Percentiles rank a stretch among this genome's conserved stretches.
Conservation (phyloP, 2,797 vertebrate species). For the Oreochromis mossambicus region DNA sequence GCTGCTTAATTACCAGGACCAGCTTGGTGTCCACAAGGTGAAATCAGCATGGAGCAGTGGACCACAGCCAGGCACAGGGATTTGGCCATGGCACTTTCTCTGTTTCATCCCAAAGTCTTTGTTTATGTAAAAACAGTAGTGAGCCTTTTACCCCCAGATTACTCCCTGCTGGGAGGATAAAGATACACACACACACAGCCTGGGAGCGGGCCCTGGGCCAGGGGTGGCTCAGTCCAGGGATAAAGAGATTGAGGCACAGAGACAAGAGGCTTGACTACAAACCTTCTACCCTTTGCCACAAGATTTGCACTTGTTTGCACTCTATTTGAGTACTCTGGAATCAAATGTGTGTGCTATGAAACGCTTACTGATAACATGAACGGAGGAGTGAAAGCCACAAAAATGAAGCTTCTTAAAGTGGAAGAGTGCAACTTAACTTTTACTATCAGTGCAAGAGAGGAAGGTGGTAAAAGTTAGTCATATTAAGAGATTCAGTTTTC, state of each 20-base stretch:
- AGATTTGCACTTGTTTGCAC: slow-evolving; percentile 42
- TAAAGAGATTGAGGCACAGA: slow-evolving; percentile 65
- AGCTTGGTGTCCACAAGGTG: slow-evolving; percentile 57
- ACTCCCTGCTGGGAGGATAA: slow-evolving; percentile 68
- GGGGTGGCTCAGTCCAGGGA: slow-evolving; percentile 59
- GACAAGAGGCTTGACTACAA: slow-evolving; percentile 63
- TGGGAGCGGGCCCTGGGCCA: slow-evolving; percentile 62
- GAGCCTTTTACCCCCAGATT: slow-evolving; percentile 73
- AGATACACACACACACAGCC: slow-evolving; percentile 62
- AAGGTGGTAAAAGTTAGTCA: neutral
- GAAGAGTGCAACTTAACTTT: neutral
- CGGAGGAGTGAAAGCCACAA: neutral
- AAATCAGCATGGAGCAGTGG: slow-evolving; percentile 45
- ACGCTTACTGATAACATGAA: neutral
- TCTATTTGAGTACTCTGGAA: slow-evolving; percentile 3
- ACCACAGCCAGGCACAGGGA: slow-evolving; percentile 55
- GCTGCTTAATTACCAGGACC: slow-evolving; percentile 68
- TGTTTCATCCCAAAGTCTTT: slow-evolving; percentile 75
- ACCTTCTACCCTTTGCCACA: slow-evolving; percentile 45
- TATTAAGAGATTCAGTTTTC: neutral
- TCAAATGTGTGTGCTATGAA: neutral
- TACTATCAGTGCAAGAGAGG: neutral
- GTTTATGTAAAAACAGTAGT: slow-evolving; percentile 76
- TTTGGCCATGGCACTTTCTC: slow-evolving; percentile 48
- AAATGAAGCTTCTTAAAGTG: neutral